Conservation (phyloP, 2,888 invertebrate genomes). For the Drosophila ustulata region DNA sequence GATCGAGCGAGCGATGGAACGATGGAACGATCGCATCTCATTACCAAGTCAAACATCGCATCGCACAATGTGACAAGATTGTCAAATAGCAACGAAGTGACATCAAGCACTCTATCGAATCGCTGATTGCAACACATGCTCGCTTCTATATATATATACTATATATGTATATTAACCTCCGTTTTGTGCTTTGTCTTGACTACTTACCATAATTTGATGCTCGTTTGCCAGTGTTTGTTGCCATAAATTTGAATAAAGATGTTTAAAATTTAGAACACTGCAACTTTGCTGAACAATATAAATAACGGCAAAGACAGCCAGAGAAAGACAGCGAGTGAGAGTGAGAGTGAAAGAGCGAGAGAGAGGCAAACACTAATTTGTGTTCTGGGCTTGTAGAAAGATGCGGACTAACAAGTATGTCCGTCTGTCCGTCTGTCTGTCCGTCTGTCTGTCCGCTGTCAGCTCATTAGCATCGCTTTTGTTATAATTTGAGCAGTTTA, state of each 20-base stretch:
- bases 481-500: slow-evolving; percentile 45
- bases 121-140: slow-evolving; percentile 8
- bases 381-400: slow-evolving; percentile 11
- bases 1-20: slow-evolving; percentile 33
- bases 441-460: not conserved
- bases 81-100: slow-evolving; percentile 68
- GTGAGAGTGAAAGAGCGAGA: slow-evolving; percentile 11
- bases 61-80: slow-evolving; percentile 71
- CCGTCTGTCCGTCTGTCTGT: not conserved
- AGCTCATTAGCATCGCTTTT: slow-evolving; percentile 53
- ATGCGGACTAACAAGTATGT: slow-evolving; percentile 39
- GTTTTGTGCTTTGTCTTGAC: slow-evolving; percentile 4
- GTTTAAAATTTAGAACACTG: slow-evolving; percentile 52
- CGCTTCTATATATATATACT: slow-evolving; percentile 1
- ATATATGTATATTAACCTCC: slow-evolving; percentile 1
- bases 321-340: slow-evolving; percentile 1
- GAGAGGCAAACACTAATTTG: not conserved
- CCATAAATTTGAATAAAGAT: slow-evolving; percentile 54
- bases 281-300: slow-evolving; percentile 39
- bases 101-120: slow-evolving; percentile 47
- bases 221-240: slow-evolving; percentile 38
- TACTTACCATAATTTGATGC: slow-evolving; percentile 32
- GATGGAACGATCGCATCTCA: slow-evolving; percentile 47
- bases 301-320: slow-evolving; percentile 41
- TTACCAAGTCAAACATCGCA: slow-evolving; percentile 66